A percentile compares a stretch with the other conserved stretches of the same genome.
phyloP scores from a whole-genome alignment of 2,888 invertebrate genomes.

The Noctua comes region DNA sequence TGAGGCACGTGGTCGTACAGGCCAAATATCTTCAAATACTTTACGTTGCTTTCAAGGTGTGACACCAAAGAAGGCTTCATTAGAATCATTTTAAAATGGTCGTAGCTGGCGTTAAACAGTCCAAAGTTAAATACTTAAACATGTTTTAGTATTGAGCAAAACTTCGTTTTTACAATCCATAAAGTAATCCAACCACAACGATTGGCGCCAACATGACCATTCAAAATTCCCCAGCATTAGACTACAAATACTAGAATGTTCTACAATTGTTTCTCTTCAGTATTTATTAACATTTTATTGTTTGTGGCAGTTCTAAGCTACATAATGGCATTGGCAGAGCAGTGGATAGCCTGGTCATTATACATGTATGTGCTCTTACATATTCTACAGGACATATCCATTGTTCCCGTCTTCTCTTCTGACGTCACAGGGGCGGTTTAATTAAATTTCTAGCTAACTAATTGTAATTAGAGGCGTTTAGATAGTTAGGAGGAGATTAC shows the following conservation, averaged over 20 bases:
- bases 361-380: conserved; percentile 27
- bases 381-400: conserved; percentile 34
- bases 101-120: not conserved
- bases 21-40: not conserved
- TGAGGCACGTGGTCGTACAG: not conserved
- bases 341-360: conserved; percentile 15
- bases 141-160: conserved; percentile 5
- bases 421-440: conserved; percentile 47
- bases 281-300: conserved; percentile 32
- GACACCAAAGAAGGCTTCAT: not conserved
- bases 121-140: conserved; percentile 9
- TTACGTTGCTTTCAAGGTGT: not conserved
- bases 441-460: conserved; percentile 62
- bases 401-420: conserved; percentile 39
- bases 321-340: conserved; percentile 18
- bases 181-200: not conserved
- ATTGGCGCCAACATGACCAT: conserved; percentile 19
- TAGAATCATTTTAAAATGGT: conserved; percentile 2
- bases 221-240: conserved; percentile 9
- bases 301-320: conserved; percentile 16
- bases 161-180: conserved; percentile 6
- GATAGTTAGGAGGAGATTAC: conserved; percentile 36
- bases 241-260: conserved; percentile 4
- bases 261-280: conserved; percentile 1
- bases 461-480: conserved; percentile 56